Evolutionary conservation across 2,888 invertebrate species (phyloP), one percentile per base, ranked within the genome.

Genomic region (Eueremaeus valkanovi): DNA sequence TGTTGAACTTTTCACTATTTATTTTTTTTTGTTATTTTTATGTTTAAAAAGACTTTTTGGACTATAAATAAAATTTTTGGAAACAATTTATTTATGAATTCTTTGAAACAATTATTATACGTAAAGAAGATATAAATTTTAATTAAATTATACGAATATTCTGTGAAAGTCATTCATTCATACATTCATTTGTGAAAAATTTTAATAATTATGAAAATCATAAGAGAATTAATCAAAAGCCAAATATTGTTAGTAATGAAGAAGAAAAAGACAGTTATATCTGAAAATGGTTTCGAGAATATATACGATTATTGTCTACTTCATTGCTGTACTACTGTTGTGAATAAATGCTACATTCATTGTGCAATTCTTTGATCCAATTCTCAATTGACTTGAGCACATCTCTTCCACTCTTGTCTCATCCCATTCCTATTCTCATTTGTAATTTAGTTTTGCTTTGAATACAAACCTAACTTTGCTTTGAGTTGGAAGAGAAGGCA

Each of bases 351-450:
- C 18, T 11, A 3, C 9, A 45, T 45, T 45, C 45, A 45, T 45
- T 45, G 45, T 45, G 45, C 16, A 45, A 45, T 45, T 45, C 45
- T 6, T 45, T 3, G 3, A 55, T 55, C 9, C 51, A 55, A 55
- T 55, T 55, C 55, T 55, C 55, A 6, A 21, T n/a, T 55, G 55
- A 55, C 27, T 55, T 55, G 18, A 27, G 55, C 11, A 55, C 24
- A 55, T 24, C 55, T 55, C 55, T n/a, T 27, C 6, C 9, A 16
- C 42, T 45, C 16, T 45, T 13, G 16, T 16, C 55, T 55, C 55
- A 55, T 55, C 18, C 55, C 55, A 55, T 27, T 63, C 63, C 63
- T 63, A 36, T 63, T 63, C 63, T 63, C 33, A 63, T 33, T 36
- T 63, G 63, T 63, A 63, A 63, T 63, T 63, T 63, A 33, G 33